phyloP scores from a whole-genome alignment of 2,888 invertebrate species.

The Brachyptera putata region DNA sequence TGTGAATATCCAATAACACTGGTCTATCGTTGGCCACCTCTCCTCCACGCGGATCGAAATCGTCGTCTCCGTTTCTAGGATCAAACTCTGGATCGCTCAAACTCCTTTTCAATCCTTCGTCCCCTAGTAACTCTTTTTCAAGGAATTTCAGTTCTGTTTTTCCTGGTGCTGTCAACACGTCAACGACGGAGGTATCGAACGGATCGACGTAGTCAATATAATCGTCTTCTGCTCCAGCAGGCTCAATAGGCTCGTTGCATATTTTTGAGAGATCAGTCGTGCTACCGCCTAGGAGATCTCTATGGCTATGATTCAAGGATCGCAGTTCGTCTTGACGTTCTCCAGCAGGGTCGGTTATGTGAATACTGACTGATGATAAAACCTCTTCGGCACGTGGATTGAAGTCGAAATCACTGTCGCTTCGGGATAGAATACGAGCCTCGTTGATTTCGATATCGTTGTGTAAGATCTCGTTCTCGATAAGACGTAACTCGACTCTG shows the following conservation, averaged over 20 bases:
- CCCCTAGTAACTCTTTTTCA: slow-evolving; percentile 69
- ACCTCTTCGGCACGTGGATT: slow-evolving; percentile 58
- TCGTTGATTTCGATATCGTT: slow-evolving; percentile 35
- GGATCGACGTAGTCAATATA: slow-evolving; percentile 62
- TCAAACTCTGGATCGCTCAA: slow-evolving; percentile 77
- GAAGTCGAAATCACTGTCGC: slow-evolving; percentile 53
- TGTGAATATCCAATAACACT: background rate
- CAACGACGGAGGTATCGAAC: slow-evolving; percentile 78
- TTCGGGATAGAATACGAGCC: slow-evolving; percentile 28
- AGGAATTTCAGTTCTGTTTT: slow-evolving; percentile 72
- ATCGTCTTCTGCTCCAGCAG: slow-evolving; percentile 42
- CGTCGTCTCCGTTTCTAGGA: slow-evolving; percentile 32
- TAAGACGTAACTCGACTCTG: slow-evolving; percentile 55
- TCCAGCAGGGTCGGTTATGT: slow-evolving; percentile 61
- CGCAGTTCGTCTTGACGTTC: slow-evolving; percentile 43
- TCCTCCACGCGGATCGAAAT: slow-evolving; percentile 58
- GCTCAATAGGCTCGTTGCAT: slow-evolving; percentile 63
- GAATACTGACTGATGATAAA: slow-evolving; percentile 52
- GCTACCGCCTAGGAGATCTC: slow-evolving; percentile 72
- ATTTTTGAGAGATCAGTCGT: slow-evolving; percentile 68
- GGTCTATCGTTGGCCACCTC: slow-evolving; percentile 42
- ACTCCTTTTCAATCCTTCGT: slow-evolving; percentile 37
- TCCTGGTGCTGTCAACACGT: slow-evolving; percentile 66
- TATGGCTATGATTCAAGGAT: slow-evolving; percentile 47
- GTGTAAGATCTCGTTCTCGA: slow-evolving; percentile 56